Percentiles rank a stretch among this genome's conserved stretches.
Conservation (phyloP, 2,888 invertebrate genomes). For the Macrosiphum euphorbiae region DNA sequence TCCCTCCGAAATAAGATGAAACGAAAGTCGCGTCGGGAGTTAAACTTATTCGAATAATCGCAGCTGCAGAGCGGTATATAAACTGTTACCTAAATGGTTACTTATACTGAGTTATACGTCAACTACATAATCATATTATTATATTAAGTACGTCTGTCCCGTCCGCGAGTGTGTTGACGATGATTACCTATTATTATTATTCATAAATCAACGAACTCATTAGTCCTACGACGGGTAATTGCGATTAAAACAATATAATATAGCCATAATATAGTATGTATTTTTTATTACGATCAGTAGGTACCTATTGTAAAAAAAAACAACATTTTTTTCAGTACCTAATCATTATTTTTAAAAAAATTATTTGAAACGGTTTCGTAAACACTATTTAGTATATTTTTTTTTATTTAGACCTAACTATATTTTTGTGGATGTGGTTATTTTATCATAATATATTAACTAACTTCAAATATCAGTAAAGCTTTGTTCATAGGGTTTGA, state of each 20-base stretch:
- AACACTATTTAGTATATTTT: too few species aligned
- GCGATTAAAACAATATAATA: neutral
- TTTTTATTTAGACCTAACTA: neutral
- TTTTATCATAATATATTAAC: neutral
- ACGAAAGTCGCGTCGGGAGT: neutral
- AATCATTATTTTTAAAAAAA: neutral
- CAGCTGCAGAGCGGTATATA: neutral
- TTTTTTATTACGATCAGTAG: neutral
- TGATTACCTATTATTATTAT: neutral
- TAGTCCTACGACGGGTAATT: neutral
- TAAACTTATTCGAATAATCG: neutral
- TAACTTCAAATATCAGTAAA: neutral
- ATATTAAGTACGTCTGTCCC: neutral
- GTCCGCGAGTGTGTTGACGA: neutral
- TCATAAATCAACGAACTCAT: neutral
- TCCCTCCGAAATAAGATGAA: neutral
- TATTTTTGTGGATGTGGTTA: neutral
- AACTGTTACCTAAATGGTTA: neutral
- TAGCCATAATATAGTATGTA: too few species aligned
- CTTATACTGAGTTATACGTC: neutral
- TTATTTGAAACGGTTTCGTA: neutral
- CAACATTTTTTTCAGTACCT: neutral
- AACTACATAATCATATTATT: neutral
- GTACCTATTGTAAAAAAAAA: neutral
- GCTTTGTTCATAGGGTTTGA: neutral